phyloP scores from a whole-genome alignment of 2,113 vertebrate genomes.

The Isurus oxyrinchus region DNA sequence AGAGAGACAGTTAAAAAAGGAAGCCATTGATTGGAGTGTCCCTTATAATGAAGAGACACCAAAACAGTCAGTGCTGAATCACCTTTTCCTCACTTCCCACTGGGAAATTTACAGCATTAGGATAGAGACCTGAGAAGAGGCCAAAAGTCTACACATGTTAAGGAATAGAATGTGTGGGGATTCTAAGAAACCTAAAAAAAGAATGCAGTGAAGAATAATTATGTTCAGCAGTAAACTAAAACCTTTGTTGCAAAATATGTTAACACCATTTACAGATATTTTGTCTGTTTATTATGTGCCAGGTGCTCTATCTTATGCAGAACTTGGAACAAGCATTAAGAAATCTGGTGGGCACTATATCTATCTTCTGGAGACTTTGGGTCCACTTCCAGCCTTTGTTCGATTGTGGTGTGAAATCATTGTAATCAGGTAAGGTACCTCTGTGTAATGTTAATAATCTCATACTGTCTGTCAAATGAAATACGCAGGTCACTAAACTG shows the following conservation, averaged over 20 bases:
- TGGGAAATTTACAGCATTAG: not conserved
- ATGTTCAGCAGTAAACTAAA: not conserved
- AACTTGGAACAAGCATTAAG: slow-evolving; percentile 75
- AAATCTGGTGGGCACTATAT: slow-evolving; percentile 70
- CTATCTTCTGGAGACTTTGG: slow-evolving; percentile 75
- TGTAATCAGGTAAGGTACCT: slow-evolving; percentile 63
- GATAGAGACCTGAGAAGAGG: not conserved
- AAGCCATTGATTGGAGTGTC: not conserved
- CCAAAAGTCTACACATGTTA: not conserved
- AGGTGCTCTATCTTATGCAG: slow-evolving; percentile 80
- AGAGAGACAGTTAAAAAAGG: not conserved
- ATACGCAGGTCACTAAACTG: not conserved
- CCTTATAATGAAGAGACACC: not conserved
- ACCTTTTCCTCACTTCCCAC: not conserved
- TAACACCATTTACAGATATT: not conserved
- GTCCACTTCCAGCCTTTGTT: slow-evolving; percentile 73
- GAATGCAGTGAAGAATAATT: not conserved
- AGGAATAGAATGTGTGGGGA: not conserved
- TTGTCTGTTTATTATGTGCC: not conserved
- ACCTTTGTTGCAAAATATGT: too few relatives aligned
- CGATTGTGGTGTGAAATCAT: slow-evolving; percentile 75
- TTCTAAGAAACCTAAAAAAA: not conserved
- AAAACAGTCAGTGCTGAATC: not conserved
- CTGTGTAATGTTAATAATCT: not conserved
- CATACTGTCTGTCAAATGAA: not conserved